Base-by-base conservation (phyloP, 2,797 vertebrate species). In the Sebastes taczanowskii region DNA sequence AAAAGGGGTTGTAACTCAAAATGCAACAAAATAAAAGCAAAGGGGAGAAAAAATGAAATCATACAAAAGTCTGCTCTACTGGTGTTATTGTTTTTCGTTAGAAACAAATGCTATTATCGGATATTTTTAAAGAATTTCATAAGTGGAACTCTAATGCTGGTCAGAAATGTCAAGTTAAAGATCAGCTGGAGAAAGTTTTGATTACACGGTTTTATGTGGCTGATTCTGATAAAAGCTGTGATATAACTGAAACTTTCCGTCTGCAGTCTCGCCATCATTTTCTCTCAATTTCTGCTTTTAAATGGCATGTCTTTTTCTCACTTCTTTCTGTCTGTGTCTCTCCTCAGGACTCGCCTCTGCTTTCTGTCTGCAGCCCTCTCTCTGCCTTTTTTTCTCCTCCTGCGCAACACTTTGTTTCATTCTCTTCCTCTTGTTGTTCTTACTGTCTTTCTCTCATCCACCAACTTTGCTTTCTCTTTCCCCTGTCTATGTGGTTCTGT, bases 101-200 rank as follows among this genome's bases (percentile, higher is more conserved):
- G 22, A 74, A 42, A 55, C n/a, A 30, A 60, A 65, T 42, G 6
- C 14, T 42, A 32, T 62, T 18, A 59, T 20, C 0, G 2, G 53
- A 29, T 3, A n/a, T 60, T 64, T 77, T 71, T 35, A 25, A 20
- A 49, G 35, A 56, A 22, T 14, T 71, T 62, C 27, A 71, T 11
- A 55, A 66, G 59, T 55, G 11, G 7, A 61, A 55, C 42, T 29
- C 22, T 66, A n/a, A 23, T 20, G 23, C 78, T 81, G 38, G 55
- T 86, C 64, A 68, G n/a, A 80, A 82, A 82, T 83, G 74, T 78
- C 32, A 68, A 53, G 58, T 60, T 80, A 74, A 86, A 87, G 73
- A 79, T 88, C 76, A 81, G 46, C 38, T 34, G 56, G 52, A 81
- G 23, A 74, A 53, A 55, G 53, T 78, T 81, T 89, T 80, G 35